Percentiles rank a stretch among this genome's conserved stretches.
These are phyloP conservation scores for Lasioglossum albipes DNA, from an alignment of 1,140 invertebrate genomes.

Conservation along the genomic window DNA sequence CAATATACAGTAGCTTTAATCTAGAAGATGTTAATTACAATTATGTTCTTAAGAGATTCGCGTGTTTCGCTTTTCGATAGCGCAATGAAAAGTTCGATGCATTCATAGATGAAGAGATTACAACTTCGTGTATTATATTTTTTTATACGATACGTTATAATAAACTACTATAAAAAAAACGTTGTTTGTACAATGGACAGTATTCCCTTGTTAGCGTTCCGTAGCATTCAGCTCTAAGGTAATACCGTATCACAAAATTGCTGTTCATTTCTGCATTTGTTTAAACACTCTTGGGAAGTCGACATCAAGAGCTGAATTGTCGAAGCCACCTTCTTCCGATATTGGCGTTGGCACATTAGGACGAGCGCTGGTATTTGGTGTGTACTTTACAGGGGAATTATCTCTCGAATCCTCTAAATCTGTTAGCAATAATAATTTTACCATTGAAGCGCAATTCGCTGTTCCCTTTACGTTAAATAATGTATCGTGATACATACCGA, in stretches of 20 bases:
- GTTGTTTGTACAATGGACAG: not conserved
- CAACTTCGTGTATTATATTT: too few species aligned
- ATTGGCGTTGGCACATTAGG: constrained; percentile 48
- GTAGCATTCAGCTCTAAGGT: too few species aligned
- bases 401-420: constrained; percentile 77
- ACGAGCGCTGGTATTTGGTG: constrained; percentile 49
- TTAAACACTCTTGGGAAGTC: constrained; percentile 77
- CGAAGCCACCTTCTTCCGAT: constrained; percentile 60
- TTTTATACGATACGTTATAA: not conserved
- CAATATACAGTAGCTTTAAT: constrained; percentile 25
- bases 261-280: constrained; percentile 70
- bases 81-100: not conserved
- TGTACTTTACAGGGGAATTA: constrained; percentile 71
- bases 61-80: not conserved
- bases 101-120: not conserved
- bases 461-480: not conserved
- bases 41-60: constrained; percentile 1
- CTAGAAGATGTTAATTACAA: constrained; percentile 1
- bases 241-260: constrained; percentile 19
- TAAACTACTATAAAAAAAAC: constrained; percentile 9
- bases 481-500: constrained; percentile 65
- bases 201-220: too few species aligned
- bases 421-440: constrained; percentile 40
- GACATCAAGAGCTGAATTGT: constrained; percentile 74
- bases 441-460: too few species aligned